Base-by-base conservation (phyloP, 1,140 invertebrate genomes). In the Cydia splendana region DNA sequence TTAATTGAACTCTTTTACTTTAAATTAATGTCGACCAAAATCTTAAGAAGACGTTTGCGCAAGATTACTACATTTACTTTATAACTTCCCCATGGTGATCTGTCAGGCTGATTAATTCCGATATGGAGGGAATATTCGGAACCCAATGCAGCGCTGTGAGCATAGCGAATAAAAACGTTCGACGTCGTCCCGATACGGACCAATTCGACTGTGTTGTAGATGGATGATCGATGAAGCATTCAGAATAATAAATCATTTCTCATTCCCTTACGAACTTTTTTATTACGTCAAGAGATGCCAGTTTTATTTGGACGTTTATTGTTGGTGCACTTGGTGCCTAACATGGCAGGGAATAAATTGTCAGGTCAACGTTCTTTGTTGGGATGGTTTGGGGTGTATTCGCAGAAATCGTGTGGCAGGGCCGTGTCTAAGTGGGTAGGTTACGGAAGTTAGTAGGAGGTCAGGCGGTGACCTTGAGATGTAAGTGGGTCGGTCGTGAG, bases 401-500 rank as follows among this genome's bases (percentile, higher is more conserved):
- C 9, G 34, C 30, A 62, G 10, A 62, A 71, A 45, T 34, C 5
- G 67, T 13, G n/a, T 20, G 15, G 67, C 6, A 0, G 38, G 10
- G 30, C 15, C 34, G 18, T 71, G 65, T 69, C 30, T 71, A 20
- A 71, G 38, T 15, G 79, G 79, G 75, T 76, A 76, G 80, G 82
- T 83, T 84, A 87, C 84, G 86, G 88, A 89, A 89, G 89, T 85
- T 74, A 88, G 88, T 85, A 90, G 84, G 86, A 91, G 91, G 91
- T 90, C 88, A 90, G 80, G 77, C 86, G 84, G 85, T 91, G 90
- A 91, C 91, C 91, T 93, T 93, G 91, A 69, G 83, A 77, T 82
- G 85, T 81, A 91, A 93, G 90, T 91, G 82, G 90, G 91, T 87
- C 90, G 87, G 78, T 93, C 91, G 90, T 93, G 90, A 91, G 89